A percentile compares a stretch with the other conserved stretches of the same genome.
phyloP scores from a whole-genome alignment of 2,888 invertebrate genomes.

The Sylvicola cinctus region DNA sequence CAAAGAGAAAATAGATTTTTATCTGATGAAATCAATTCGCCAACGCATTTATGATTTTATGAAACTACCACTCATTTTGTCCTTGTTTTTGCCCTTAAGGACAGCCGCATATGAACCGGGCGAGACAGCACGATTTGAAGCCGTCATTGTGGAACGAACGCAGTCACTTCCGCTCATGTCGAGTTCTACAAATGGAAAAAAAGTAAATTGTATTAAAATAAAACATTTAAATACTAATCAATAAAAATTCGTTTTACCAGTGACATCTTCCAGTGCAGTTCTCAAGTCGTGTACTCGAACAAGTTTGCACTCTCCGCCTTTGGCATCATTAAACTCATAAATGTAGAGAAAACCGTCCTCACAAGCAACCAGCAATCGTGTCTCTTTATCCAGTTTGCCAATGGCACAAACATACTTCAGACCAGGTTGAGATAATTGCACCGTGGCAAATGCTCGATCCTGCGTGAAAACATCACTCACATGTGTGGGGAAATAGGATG shows the following conservation, averaged over 20 bases:
- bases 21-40: conserved; percentile 1
- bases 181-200: conserved; percentile 10
- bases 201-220: conserved; percentile 1
- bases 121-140: too few relatives aligned
- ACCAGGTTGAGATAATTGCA: conserved; percentile 38
- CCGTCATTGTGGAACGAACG: conserved; percentile 17
- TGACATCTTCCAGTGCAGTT: conserved; percentile 20
- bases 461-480: conserved; percentile 89
- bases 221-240: neutral
- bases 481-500: too few relatives aligned
- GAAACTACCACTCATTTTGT: conserved; percentile 65
- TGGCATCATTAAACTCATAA: conserved; percentile 46
- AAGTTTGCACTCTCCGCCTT: conserved; percentile 21
- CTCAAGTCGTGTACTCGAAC: conserved; percentile 22
- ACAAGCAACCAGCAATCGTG: conserved; percentile 72
- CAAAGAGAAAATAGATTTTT: neutral
- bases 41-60: neutral
- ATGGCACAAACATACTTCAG: conserved; percentile 78
- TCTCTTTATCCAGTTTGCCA: conserved; percentile 29
- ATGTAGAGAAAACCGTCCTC: conserved; percentile 83
- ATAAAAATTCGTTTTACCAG: too few relatives aligned
- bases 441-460: conserved; percentile 45
- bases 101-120: conserved; percentile 63
- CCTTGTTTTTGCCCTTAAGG: conserved; percentile 65
- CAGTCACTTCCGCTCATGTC: conserved; percentile 7